Evolutionary conservation across 2,797 vertebrate species (phyloP).

Genomic region (Lacerta viridis): DNA sequence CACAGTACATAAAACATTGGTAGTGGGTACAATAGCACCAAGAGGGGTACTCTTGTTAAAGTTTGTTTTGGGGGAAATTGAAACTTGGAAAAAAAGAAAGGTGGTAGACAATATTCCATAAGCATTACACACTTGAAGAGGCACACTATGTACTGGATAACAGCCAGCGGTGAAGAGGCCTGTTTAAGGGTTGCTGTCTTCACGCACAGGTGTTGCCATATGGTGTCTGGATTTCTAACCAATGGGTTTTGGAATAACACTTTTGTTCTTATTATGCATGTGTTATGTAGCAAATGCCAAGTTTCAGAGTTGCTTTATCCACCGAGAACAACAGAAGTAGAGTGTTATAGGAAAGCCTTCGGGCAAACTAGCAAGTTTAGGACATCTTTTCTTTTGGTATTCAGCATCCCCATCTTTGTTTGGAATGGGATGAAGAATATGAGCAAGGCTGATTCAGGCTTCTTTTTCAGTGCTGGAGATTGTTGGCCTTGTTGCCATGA

Average conservation of each 20-base stretch:
- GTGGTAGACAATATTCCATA: background rate
- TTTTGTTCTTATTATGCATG: background rate
- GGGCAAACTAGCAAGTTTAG: background rate
- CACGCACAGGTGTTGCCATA: background rate
- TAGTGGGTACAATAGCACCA: background rate
- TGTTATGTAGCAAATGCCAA: background rate
- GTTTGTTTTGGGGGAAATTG: background rate
- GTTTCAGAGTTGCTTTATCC: slow-evolving; percentile 4
- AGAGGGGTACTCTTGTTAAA: background rate
- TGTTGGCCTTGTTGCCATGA: background rate
- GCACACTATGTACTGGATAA: background rate
- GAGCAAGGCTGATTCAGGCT: background rate
- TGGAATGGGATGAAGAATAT: background rate
- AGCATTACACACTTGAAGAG: background rate
- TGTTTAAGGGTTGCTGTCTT: background rate
- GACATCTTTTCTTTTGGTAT: background rate
- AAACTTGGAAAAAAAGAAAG: background rate
- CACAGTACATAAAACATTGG: background rate
- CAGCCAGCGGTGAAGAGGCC: background rate
- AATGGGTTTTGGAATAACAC: background rate
- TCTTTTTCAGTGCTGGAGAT: background rate
- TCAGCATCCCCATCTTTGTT: background rate
- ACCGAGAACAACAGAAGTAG: background rate
- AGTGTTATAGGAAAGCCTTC: background rate
- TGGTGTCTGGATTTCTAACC: slow-evolving; percentile 16